Percentiles rank a stretch among this genome's conserved stretches.
phyloP scores from a whole-genome alignment of 2,888 invertebrate species.

The Microchrysa polita region DNA sequence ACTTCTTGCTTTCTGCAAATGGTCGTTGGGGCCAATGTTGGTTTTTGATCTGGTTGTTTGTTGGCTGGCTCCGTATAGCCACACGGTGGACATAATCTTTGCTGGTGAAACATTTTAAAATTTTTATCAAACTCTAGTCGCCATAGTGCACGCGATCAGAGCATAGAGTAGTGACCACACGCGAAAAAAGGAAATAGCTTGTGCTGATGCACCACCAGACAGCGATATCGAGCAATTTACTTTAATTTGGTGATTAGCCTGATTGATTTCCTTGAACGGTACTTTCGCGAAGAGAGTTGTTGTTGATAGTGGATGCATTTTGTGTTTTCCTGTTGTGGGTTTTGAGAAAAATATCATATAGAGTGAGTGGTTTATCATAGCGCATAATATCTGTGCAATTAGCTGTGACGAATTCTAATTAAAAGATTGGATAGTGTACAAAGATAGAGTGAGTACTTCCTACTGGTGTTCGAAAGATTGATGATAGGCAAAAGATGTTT shows the following conservation, averaged over 20 bases:
- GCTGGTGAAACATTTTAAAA: too few relatives aligned
- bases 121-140: too few relatives aligned
- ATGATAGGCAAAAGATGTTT: background rate
- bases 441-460: constrained; percentile 1
- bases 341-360: background rate
- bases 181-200: constrained; percentile 35
- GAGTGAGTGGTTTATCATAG: too few relatives aligned
- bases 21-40: background rate
- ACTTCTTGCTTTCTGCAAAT: constrained; percentile 26
- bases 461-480: constrained; percentile 1
- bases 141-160: constrained; percentile 30
- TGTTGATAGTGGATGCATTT: background rate
- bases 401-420: constrained; percentile 18
- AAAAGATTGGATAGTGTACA: too few relatives aligned
- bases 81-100: too few relatives aligned
- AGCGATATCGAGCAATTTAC: background rate
- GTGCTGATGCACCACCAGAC: background rate
- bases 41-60: background rate
- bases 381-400: constrained; percentile 2
- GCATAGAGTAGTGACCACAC: constrained; percentile 13
- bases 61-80: too few relatives aligned
- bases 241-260: constrained; percentile 23
- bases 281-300: constrained; percentile 1
- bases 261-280: constrained; percentile 22
- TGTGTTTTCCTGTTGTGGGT: constrained; percentile 2